Evolutionary conservation across 2,888 invertebrate species (phyloP), one percentile per base, ranked within the genome.

Genomic region (Drosophila multiciliata): DNA sequence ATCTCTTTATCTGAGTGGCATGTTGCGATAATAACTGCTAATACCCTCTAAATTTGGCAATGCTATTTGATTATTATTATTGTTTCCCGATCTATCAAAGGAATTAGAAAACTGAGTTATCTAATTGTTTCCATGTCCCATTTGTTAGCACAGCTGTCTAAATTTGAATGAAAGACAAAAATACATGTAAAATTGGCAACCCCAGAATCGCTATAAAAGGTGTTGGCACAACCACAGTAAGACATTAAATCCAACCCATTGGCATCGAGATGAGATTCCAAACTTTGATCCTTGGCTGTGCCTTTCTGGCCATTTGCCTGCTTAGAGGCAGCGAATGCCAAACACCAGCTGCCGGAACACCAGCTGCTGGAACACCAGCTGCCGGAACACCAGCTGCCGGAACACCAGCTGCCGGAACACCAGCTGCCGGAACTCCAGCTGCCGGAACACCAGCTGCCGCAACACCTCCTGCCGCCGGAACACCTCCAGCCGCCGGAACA

Each of bases 201-300:
- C 12, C 23, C 35, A 17, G 36, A 15, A 23, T 53, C 9, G 40
- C 55, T 65, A 65, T 67, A 67, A 67, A 67, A 42, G 32, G 33
- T 7, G 48, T 29, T 7, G 35, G 1, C 1, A 0, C 12, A 32
- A 3, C 12, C 29, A 29, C 35, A 42, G 12, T 6, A 29, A 12
- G 9, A 32, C 23, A 63, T 20, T 66, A 32, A 20, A 55, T 20
- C 15, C 52, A 26, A 45, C 15, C 3, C 6, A 8, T 26, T 9
- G 42, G 23, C 17, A 49, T 12, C 54, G 32, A 62, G 35, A 66
- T 66, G 66, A 53, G 38, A 49, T 26, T 63, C 20, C 54, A 38
- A 42, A 32, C 52, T 9, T 23, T 67, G 20, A 42, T 67, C 55
- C n/a, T 64, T 26, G 23, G 40, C 42, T 64, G 50, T 38, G 57